Percentiles rank a stretch among this genome's conserved stretches.
These are phyloP conservation scores for Temnothorax longispinosus DNA, from an alignment of 1,140 invertebrate species.

Conservation along the genomic window DNA sequence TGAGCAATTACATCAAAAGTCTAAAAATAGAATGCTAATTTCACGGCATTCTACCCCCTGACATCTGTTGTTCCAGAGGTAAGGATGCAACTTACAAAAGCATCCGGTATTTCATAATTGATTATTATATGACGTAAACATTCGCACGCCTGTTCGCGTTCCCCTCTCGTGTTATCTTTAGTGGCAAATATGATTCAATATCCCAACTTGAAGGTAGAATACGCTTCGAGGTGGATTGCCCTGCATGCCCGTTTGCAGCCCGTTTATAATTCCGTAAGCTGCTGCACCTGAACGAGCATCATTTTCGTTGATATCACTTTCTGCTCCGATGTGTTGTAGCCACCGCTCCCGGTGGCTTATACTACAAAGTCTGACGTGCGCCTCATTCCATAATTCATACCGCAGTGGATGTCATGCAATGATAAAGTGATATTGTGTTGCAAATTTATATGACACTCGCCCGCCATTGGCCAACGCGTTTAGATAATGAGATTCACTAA, in stretches of 20 bases:
- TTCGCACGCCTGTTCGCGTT: not conserved
- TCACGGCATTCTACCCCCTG: no score
- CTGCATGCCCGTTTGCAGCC: not conserved
- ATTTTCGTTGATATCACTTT: slow-evolving; percentile 69
- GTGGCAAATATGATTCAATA: slow-evolving; percentile 23
- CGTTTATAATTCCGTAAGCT: slow-evolving; percentile 62
- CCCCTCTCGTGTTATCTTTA: not conserved
- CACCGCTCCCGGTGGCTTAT: slow-evolving; percentile 9
- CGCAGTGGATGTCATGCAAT: slow-evolving; percentile 63
- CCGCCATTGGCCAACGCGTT: slow-evolving; percentile 63
- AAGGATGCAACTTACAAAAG: not conserved
- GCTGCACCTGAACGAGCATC: slow-evolving; percentile 49
- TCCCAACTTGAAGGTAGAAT: not conserved
- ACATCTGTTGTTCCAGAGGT: not conserved
- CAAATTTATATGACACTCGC: slow-evolving; percentile 72
- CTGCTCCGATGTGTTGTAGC: slow-evolving; percentile 32
- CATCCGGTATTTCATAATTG: slow-evolving; percentile 20
- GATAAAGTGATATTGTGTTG: slow-evolving; percentile 76
- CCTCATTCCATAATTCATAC: slow-evolving; percentile 68
- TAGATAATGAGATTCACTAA: slow-evolving; percentile 74
- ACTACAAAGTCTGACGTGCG: slow-evolving; percentile 51
- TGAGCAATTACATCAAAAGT: not conserved
- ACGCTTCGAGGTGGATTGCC: slow-evolving; percentile 13
- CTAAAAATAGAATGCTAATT: not conserved
- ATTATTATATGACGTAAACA: slow-evolving; percentile 39